phyloP scores from a whole-genome alignment of 2,113 vertebrate species.

The Nibea albiflora region DNA sequence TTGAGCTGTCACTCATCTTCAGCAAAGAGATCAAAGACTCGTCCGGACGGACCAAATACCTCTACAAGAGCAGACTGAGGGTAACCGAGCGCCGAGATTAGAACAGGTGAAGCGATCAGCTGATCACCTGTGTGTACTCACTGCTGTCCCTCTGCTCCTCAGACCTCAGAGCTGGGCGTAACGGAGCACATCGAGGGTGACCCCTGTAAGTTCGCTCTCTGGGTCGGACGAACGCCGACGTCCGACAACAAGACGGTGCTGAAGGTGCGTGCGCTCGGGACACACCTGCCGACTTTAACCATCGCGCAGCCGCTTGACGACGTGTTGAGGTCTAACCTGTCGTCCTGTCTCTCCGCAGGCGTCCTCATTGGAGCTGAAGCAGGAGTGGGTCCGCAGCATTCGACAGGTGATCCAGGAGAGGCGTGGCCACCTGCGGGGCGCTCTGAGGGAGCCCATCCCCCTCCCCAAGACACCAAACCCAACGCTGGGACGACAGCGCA shows the following conservation, averaged over 20 bases:
- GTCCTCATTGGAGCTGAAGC: slow-evolving; percentile 96
- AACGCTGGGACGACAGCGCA: slow-evolving; percentile 88
- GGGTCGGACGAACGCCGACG: slow-evolving; percentile 97
- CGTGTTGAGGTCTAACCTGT: too few relatives aligned
- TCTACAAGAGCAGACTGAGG: slow-evolving; percentile 98
- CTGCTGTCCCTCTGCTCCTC: slow-evolving; percentile 27
- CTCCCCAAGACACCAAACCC: slow-evolving; percentile 95
- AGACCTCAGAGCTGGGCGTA: slow-evolving; percentile 98
- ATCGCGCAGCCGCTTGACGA: neutral
- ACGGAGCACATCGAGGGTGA: slow-evolving; percentile 99
- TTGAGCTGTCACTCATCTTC: slow-evolving; percentile 98
- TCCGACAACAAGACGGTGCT: slow-evolving; percentile 99
- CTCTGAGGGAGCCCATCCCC: slow-evolving; percentile 96
- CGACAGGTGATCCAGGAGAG: slow-evolving; percentile 98
- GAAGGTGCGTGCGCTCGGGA: slow-evolving; percentile 83
- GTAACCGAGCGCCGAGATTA: slow-evolving; percentile 74
- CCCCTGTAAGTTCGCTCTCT: slow-evolving; percentile 97
- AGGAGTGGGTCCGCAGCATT: slow-evolving; percentile 99
- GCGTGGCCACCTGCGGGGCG: slow-evolving; percentile 96
- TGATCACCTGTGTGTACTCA: neutral
- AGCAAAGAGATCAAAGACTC: slow-evolving; percentile 99
- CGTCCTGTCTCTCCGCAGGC: slow-evolving; percentile 81
- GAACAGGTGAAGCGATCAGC: neutral
- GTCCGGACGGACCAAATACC: slow-evolving; percentile 96
- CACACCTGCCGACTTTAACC: too few relatives aligned